Evolutionary conservation across 2,888 invertebrate species (phyloP), one percentile per base, ranked within the genome.

Genomic region (Hoplodrina ambigua): DNA sequence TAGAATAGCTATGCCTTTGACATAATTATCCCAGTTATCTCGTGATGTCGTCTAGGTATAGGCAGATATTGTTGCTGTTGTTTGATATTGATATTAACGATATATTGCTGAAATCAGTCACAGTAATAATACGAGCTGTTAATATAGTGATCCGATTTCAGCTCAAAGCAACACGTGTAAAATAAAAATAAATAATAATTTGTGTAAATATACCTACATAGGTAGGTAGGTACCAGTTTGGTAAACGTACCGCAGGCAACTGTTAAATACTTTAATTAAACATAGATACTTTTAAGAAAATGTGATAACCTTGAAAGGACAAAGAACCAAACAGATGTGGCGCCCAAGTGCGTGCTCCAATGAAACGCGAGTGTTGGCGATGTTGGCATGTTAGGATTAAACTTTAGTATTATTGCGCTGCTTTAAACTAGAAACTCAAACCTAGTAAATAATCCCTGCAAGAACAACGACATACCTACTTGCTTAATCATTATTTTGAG

Each of bases 261-360:
- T 50, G 37, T 46, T 53, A 53, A 41, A 78, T 53, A 56, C n/a
- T 69, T 56, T 60, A 49, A 20, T 41, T 63, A 37, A 56, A 61
- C 52, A 11, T 41, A 37, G 56, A 61, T 55, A 11, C 49, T 53
- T 76, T 65, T 68, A 25, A 65, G 63, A 57, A 65, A 53, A 58
- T 70, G 50, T 61, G 52, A 55, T 90, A 89, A 86, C 91, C 91
- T 92, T 91, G 88, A 84, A 73, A 74, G 74, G 86, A 89, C 87
- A 88, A 90, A 88, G 87, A 86, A 89, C 87, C 87, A 87, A 89
- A 84, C 90, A 91, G 88, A 90, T 91, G 91, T 89, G 84, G 86
- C 84, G 84, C 75, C 82, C 78, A 80, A 78, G 83, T 86, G 83
- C 82, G 82, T 77, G 83, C 78, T 85, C 63, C 67, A 76, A 85